Evolutionary conservation across 1,140 invertebrate species (phyloP), one percentile per base, ranked within the genome.

Genomic region (Helicoverpa armigera): DNA sequence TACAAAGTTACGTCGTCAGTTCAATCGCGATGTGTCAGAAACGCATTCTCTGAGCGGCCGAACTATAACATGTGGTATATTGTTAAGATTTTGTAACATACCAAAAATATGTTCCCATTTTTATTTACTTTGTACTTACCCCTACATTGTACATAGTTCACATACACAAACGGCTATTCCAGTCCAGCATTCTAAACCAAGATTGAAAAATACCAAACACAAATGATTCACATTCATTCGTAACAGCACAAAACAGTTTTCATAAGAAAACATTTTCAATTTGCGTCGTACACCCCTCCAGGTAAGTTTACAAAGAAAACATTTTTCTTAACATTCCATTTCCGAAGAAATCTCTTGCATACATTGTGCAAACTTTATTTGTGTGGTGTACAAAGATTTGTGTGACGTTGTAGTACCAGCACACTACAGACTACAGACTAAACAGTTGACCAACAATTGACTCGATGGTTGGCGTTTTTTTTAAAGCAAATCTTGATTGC

Each of bases 191-290:
- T 12, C 35, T 18, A 50, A 50, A 69, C 18, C 65, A 43, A 69
- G 43, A 69, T 50, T 69, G 43, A 69, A 69, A 69, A 69, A 69
- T 69, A 50, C 56, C 16, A 58, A 58, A 58, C 56, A n/a, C 65
- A 43, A 69, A 69, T 50, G 65, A 61, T 61, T 69, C 16, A 67
- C 35, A 43, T 43, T 48, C 63, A 43, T 67, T 48, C n/a, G 10
- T 9, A 16, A 12, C 11, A 50, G 35, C 16, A 23, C 65, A 50
- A 69, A 69, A 13, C 16, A 67, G 35, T 67, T 67, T 18, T 67
- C 35, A 11, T 48, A 67, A 69, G 43, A 50, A 69, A 69, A 48
- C 65, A 50, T 69, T 50, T 69, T 50, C 65, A 69, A 69, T 69
- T 69, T 69, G 65, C 43, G 16, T 51, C n/a, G 65, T 50, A 69